Base-by-base conservation (phyloP, 2,888 invertebrate species). In the Apoda limacodes region DNA sequence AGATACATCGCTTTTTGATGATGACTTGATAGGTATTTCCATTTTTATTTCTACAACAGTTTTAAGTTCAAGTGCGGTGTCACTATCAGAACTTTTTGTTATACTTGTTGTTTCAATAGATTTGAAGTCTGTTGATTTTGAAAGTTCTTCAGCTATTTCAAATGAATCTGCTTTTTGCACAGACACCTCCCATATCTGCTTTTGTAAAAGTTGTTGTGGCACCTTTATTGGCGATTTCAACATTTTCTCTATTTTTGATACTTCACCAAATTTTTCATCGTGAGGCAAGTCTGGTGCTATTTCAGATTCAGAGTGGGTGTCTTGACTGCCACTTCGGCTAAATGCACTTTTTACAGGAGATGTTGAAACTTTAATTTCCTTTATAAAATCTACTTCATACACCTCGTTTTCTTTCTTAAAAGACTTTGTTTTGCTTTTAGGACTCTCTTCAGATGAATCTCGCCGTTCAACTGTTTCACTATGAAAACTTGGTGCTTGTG, bases 251-350 rank as follows among this genome's bases (percentile, higher is more conserved):
- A 62, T 70, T 44, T 72, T 69, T 10, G 74, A 69, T 4, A 67
- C 67, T 14, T 76, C 74, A 25, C 59, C 59, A 26, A 61, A 60
- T 47, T 58, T 76, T 9, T 70, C 69, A 45, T 80, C 75, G 31
- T 80, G 72, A 19, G 82, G 81, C 34, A 81, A 55, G 42, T 82
- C 83, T 12, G 82, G 82, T 9, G 80, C 81, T 22, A 65, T 54
- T 60, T 83, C 83, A 4, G 83, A 83, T 48, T 83, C 83, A 2
- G 83, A 83, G 40, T 82, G 82, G 11, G 82, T 82, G 40, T 83
- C 83, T 55, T 82, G 82, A 52, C 83, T 83, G 28, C 82, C 82
- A 28, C 81, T 82, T 29, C 80, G 63, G 49, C 82, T 83, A 43
- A 81, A 82, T 4, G 75, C 61, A 43, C 75, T 76, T 35, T 78